Evolutionary conservation across 2,113 vertebrate genomes (phyloP), one percentile per base, ranked within the genome.

Genomic region (Cricetomys ansorgei): DNA sequence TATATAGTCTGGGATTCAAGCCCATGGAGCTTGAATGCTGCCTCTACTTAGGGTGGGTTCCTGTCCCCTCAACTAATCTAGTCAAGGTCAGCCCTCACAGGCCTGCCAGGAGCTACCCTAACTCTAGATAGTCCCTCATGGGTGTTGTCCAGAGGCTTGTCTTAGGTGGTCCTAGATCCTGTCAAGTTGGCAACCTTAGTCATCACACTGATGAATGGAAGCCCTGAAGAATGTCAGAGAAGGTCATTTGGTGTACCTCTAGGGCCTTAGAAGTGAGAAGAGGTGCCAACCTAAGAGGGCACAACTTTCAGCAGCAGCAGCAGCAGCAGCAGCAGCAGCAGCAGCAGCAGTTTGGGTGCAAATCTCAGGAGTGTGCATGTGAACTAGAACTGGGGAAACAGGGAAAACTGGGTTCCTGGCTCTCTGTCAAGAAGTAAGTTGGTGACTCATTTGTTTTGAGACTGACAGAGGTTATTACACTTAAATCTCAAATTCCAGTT

Each of bases 371-470:
- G 77, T 79, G 43, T 45, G 29, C 59, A 77, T 67, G 86, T 2
- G 57, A 90, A 88, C 31, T 80, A 88, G 31, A 23, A 73, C 15
- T 48, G 48, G 50, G 65, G n/a, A 93, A 83, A 88, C 69, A 2
- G 12, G 37, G 40, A 88, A 87, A 59, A 77, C 10, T 84, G 65
- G 62, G 34, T 93, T 92, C 9, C 15, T 85, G 31, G 43, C 17
- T 70, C 9, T 67, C 37, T 67, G 37, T 89, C n/a, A 94, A 77
- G 72, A 91, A 31, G 15, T 81, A 94, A 31, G 88, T 86, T 69
- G 92, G 21, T 70, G 43, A 70, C 27, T 95, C 17, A 10, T 11
- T 62, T 93, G 45, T 94, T 90, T 93, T 94, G 90, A 91, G 48
- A 21, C 31, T 96, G 77, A 76, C 16, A 48, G 19, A 91, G 27